These are phyloP conservation scores for Gerris buenoi DNA, from an alignment of 1,140 invertebrate genomes.

Conservation along the genomic window DNA sequence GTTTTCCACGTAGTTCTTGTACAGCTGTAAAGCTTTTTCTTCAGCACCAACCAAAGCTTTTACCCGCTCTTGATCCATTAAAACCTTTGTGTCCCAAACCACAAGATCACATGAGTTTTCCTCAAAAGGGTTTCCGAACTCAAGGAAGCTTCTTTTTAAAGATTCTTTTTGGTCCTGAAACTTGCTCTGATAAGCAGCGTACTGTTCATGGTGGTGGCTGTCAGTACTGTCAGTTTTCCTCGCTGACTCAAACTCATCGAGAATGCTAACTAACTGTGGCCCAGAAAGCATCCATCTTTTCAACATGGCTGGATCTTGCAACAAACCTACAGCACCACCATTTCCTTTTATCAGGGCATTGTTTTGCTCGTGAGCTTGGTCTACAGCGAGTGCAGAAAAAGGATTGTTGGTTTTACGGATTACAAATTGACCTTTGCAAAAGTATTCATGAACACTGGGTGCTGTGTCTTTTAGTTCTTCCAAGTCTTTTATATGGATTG, in stretches of 20 bases:
- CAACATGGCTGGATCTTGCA: neutral
- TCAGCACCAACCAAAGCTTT: too few relatives aligned
- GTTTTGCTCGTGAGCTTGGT: slow-evolving; percentile 1
- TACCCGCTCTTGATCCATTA: too few relatives aligned
- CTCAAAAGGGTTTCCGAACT: too few relatives aligned
- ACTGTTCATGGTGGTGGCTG: too few relatives aligned
- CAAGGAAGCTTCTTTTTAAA: too few relatives aligned
- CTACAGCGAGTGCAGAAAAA: neutral
- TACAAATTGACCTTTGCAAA: neutral
- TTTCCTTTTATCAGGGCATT: neutral
- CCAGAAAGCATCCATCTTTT: neutral
- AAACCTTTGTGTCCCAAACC: too few relatives aligned
- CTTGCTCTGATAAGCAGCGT: too few relatives aligned
- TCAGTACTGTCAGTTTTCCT: too few relatives aligned
- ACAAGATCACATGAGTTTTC: too few relatives aligned
- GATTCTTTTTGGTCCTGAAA: too few relatives aligned
- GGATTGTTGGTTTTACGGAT: neutral
- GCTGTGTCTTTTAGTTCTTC: slow-evolving; percentile 7
- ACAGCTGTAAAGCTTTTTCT: too few relatives aligned
- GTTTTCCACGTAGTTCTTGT: too few relatives aligned
- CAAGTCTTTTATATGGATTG: slow-evolving; percentile 20
- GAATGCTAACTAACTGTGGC: neutral
- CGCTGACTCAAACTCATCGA: neutral
- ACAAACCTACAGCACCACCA: neutral
- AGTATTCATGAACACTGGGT: neutral